Evolutionary conservation across 1,140 invertebrate species (phyloP).

Genomic region (Potamilus streckersoni): DNA sequence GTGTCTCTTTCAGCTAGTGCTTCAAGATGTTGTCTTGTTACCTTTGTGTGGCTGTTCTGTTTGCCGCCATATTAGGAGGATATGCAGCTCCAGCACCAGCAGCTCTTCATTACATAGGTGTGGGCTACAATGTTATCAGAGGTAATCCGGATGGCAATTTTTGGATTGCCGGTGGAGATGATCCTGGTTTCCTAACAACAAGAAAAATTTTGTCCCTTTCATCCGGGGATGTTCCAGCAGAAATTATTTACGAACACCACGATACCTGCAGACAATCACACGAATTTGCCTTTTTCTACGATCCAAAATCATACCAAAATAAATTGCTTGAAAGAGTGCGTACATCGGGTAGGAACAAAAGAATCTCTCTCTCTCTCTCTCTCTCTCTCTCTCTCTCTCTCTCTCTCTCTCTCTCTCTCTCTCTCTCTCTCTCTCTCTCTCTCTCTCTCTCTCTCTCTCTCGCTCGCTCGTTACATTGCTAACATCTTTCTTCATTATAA

Average conservation of each 20-base stretch:
- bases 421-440: too few species aligned
- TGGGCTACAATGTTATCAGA: conserved; percentile 40
- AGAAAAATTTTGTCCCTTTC: conserved; percentile 35
- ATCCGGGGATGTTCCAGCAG: conserved; percentile 7
- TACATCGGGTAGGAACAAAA: conserved; percentile 25
- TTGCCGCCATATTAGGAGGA: too few species aligned
- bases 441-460: too few species aligned
- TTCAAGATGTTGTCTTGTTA: conserved; percentile 8
- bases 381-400: too few species aligned
- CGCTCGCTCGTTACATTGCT: too few species aligned
- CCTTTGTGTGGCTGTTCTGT: conserved; percentile 9
- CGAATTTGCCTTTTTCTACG: conserved; percentile 35
- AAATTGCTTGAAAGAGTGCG: conserved; percentile 32
- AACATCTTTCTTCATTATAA: too few species aligned
- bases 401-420: too few species aligned
- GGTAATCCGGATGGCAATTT: conserved; percentile 43
- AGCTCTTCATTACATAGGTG: conserved; percentile 34
- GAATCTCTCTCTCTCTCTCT: too few species aligned
- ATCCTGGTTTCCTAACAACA: conserved; percentile 43
- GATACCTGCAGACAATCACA: conserved; percentile 29
- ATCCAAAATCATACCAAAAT: conserved; percentile 41
- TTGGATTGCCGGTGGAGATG: conserved; percentile 35
- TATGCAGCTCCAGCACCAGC: conserved; percentile 11
- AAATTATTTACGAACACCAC: conserved; percentile 33
- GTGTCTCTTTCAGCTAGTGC: too few species aligned